Percentiles rank a stretch among this genome's conserved stretches.
Conservation (phyloP, 2,888 invertebrate genomes). For the Morpho helenor region DNA sequence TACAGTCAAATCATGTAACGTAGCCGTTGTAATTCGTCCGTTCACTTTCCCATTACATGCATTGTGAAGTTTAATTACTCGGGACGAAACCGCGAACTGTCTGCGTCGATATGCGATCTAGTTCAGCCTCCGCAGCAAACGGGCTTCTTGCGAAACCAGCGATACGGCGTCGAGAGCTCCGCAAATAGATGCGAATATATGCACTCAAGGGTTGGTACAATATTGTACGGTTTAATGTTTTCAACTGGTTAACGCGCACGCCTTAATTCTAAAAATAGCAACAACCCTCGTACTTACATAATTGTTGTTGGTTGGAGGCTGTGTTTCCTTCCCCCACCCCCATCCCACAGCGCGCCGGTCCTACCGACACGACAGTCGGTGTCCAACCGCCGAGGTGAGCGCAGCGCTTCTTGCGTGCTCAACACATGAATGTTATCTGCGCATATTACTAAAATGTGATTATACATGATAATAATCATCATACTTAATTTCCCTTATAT, state of each 20-base stretch:
- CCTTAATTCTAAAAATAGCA: constrained; percentile 66
- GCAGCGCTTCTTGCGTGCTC: constrained; percentile 23
- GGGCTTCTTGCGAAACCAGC: constrained; percentile 47
- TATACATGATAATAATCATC: neutral
- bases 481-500: neutral
- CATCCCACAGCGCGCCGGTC: constrained; percentile 30
- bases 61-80: constrained; percentile 12
- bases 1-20: neutral
- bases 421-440: constrained; percentile 15
- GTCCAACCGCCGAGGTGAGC: constrained; percentile 35
- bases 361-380: constrained; percentile 44
- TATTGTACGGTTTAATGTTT: constrained; percentile 36
- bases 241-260: constrained; percentile 48
- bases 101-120: constrained; percentile 13
- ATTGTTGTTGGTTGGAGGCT: constrained; percentile 70
- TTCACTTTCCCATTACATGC: neutral
- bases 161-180: constrained; percentile 47
- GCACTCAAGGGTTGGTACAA: constrained; percentile 11
- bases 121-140: constrained; percentile 16
- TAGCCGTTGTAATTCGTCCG: neutral
- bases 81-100: constrained; percentile 24
- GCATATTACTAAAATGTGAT: constrained; percentile 12
- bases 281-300: constrained; percentile 65
- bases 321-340: constrained; percentile 49
- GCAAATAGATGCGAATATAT: constrained; percentile 55